Base-by-base conservation (phyloP, 2,888 invertebrate species). In the Selenia dentaria region DNA sequence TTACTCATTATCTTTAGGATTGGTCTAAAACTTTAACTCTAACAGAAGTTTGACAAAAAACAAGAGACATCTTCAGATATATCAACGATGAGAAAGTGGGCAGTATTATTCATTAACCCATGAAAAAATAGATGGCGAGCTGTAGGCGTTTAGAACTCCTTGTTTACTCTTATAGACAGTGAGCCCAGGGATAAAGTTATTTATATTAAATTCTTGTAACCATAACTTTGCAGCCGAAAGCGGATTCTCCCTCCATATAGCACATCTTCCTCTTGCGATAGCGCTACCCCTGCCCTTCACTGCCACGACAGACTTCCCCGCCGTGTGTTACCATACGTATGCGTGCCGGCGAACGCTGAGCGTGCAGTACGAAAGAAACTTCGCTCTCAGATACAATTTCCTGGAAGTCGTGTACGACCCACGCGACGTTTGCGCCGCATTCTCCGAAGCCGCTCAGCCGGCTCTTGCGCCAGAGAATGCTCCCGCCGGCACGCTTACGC, bases 201-300 rank as follows among this genome's bases (percentile, higher is more conserved):
- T 25, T 28, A n/a, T 1, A 39, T 31, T 22, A 14, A 29, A 31
- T 16, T 8, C 2, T 37, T 45, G 18, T 53, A 42, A 28, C 34
- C 14, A 57, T 67, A 58, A 74, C 67, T 77, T 87, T 86, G 51
- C 88, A 88, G 87, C 86, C 73, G 77, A 64, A 82, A 73, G 69
- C 76, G 70, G 64, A 66, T 73, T 56, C 69, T 79, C 43, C 79
- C 75, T 61, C 70, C 70, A 60, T 67, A 78, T 57, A 80, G 75
- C 70, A 80, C 83, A 69, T 83, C 78, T 60, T 76, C 79, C 56
- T 81, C 79, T 62, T 81, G 77, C 64, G 79, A 83, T 79, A 83
- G 79, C 64, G 80, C 83, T 83, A 78, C 68, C 63, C 72, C 72
- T 10, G 20, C 55, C 54, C 64, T 64, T 54, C 67, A 55, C 50